Evolutionary conservation across 2,888 invertebrate species (phyloP).

Genomic region (Melanargia galathea): DNA sequence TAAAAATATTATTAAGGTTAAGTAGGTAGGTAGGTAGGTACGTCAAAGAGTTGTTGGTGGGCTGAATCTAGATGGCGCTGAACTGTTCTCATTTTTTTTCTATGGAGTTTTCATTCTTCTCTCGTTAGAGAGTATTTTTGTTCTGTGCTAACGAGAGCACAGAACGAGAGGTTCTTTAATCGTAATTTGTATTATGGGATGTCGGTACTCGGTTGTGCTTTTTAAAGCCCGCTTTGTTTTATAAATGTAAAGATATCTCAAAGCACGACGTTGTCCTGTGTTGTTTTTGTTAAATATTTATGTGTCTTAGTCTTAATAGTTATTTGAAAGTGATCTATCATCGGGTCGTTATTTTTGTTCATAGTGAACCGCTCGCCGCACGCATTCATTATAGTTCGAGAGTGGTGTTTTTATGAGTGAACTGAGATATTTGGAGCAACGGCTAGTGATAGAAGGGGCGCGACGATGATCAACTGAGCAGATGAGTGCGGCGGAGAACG

Average conservation of each 20-base stretch:
- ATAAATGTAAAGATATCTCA: background rate
- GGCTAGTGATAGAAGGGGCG: slow-evolving; percentile 8
- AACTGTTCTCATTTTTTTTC: too few relatives aligned
- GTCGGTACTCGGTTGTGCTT: background rate
- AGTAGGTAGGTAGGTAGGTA: too few relatives aligned
- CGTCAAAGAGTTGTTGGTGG: too few relatives aligned
- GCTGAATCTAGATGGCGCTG: too few relatives aligned
- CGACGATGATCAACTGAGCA: too few relatives aligned
- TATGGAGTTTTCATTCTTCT: too few relatives aligned
- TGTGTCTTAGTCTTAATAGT: background rate
- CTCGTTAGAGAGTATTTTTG: too few relatives aligned
- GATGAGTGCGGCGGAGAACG: slow-evolving; percentile 23
- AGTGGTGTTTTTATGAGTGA: background rate
- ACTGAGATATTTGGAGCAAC: background rate
- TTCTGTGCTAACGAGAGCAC: too few relatives aligned
- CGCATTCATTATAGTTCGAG: slow-evolving; percentile 24
- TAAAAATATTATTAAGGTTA: too few relatives aligned
- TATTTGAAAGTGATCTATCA: slow-evolving; percentile 36
- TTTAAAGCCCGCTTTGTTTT: background rate
- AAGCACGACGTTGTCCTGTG: background rate
- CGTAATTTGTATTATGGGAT: background rate
- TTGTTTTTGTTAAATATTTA: background rate
- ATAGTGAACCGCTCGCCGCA: slow-evolving; percentile 37
- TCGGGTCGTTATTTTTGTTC: slow-evolving; percentile 44
- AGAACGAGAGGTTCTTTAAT: too few relatives aligned